Evolutionary conservation across 2,888 invertebrate species (phyloP), one percentile per base, ranked within the genome.

Genomic region (Autographa pulchrina): DNA sequence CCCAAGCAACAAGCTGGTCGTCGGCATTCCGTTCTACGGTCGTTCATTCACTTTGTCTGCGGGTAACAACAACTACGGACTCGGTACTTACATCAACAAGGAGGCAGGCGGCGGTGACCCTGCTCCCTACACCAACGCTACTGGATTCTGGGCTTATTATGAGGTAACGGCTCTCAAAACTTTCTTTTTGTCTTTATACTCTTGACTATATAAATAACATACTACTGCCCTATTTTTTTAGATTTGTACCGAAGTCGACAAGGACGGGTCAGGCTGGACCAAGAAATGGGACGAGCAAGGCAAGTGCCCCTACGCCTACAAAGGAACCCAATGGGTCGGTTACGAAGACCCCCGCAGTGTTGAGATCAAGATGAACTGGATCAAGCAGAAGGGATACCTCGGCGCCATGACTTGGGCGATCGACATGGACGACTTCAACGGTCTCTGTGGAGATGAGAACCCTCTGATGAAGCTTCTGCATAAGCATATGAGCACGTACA

Each of bases 391-490:
- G 89, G 98, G 98, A 0, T 95, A 95, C 81, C 97, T 97, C 0
- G 99, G 99, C 0, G 98, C 98, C 0, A 99, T 99, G 99, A 97
- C 97, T 20, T 99, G 99, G 99, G 98, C 99, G 32, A 97, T 98
- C 62, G 98, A 98, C 82, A 98, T 98, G 98, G 99, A 99, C 73
- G 99, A 99, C 90, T 99, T 98, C 90, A 96, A 96, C 71, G 98
- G 98, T 0, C 89, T 98, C 0, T 99, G 99, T 85, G 98, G 98
- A 0, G 96, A 97, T 0, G 96, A 97, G 85, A 98, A 98, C 90
- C 96, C 97, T 0, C 92, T 99, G 13, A 97, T 98, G 77, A 97
- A 97, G 74, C 96, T 98, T 65, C 93, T 99, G 62, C 93, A 97
- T 85, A 96, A 97, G 32, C 97, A 97, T 84, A 97, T 99, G 98